phyloP scores from a whole-genome alignment of 1,140 invertebrate genomes.

The Dendrolimus kikuchii region DNA sequence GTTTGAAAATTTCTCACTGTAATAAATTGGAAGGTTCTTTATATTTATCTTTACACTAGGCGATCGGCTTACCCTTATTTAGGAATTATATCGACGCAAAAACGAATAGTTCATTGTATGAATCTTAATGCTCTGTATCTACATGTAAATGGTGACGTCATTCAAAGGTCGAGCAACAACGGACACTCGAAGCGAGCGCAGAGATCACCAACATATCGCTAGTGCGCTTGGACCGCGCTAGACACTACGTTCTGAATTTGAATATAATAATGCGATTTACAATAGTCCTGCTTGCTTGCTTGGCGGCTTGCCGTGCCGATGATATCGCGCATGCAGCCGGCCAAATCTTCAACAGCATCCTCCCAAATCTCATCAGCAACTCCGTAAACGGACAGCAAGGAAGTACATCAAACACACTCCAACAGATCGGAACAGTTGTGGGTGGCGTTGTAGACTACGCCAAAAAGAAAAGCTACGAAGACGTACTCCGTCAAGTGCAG shows the following conservation, averaged over 20 bases:
- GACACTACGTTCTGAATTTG: constrained; percentile 34
- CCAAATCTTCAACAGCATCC: constrained; percentile 60
- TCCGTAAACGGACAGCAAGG: constrained; percentile 45
- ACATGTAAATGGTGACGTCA: constrained; percentile 50
- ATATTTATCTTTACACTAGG: too few species aligned
- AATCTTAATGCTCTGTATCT: constrained; percentile 54
- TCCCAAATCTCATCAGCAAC: constrained; percentile 54
- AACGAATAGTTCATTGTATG: constrained; percentile 49
- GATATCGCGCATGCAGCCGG: constrained; percentile 55
- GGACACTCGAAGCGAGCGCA: constrained; percentile 30
- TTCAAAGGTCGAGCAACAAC: constrained; percentile 54
- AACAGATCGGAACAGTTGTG: constrained; percentile 57
- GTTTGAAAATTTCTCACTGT: too few species aligned
- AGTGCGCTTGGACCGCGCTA: constrained; percentile 51
- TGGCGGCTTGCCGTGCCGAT: constrained; percentile 35
- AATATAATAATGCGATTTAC: constrained; percentile 40
- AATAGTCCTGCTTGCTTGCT: constrained; percentile 33
- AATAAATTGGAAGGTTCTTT: too few species aligned
- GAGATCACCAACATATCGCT: constrained; percentile 32
- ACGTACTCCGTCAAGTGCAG: constrained; percentile 49
- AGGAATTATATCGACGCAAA: constrained; percentile 24
- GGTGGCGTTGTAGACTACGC: constrained; percentile 62
- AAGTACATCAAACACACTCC: constrained; percentile 51
- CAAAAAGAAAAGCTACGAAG: constrained; percentile 64
- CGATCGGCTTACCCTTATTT: neutral